These are phyloP conservation scores for Crocallis elinguaria DNA, from an alignment of 2,888 invertebrate species.

Conservation along the genomic window DNA sequence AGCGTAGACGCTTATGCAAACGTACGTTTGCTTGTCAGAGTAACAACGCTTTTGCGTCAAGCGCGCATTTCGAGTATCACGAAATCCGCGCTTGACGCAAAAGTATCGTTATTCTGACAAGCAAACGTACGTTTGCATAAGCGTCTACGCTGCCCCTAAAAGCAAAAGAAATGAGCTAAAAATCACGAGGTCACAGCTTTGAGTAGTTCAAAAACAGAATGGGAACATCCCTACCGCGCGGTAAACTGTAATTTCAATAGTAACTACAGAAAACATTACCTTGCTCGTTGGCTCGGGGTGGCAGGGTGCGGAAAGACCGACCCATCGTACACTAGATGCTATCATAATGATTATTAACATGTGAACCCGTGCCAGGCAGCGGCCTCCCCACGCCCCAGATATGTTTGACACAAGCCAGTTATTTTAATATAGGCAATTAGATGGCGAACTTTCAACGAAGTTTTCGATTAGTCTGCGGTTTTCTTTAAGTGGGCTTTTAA, in stretches of 20 bases:
- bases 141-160: no score
- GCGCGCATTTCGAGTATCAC: no score
- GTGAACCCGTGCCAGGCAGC: constrained; percentile 80
- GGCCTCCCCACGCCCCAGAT: constrained; percentile 74
- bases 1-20: no score
- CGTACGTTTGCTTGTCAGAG: no score
- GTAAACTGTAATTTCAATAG: constrained; percentile 44
- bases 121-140: no score
- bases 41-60: no score
- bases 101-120: no score
- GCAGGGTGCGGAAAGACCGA: constrained; percentile 58
- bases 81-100: no score
- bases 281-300: constrained; percentile 38
- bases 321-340: constrained; percentile 83
- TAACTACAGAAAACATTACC: constrained; percentile 43
- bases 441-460: constrained; percentile 66
- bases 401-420: constrained; percentile 84
- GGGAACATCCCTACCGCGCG: constrained; percentile 21
- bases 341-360: constrained; percentile 85
- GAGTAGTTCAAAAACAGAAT: background rate
- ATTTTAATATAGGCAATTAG: constrained; percentile 84
- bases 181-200: no score
- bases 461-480: constrained; percentile 83
- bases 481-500: constrained; percentile 82
- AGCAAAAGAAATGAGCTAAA: no score